Percentiles rank a stretch among this genome's conserved stretches.
These are phyloP conservation scores for Anneissia japonica DNA, from an alignment of 35 echinoderm and acorn worm species.

Conservation along the genomic window DNA sequence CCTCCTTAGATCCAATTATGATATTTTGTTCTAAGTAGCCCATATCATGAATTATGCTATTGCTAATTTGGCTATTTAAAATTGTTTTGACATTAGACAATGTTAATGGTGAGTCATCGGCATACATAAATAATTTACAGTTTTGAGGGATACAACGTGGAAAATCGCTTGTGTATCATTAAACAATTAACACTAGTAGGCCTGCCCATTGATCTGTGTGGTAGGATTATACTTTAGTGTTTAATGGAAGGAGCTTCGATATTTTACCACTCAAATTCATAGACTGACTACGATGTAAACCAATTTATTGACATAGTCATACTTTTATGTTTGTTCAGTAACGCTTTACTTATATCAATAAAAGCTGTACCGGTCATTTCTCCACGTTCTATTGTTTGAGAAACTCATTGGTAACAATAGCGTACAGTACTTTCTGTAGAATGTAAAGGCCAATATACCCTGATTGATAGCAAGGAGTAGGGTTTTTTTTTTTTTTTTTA, in stretches of 20 bases:
- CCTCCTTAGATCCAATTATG: no score
- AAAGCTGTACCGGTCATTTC: not conserved
- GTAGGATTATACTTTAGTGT: not conserved
- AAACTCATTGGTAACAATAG: no score
- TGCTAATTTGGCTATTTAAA: not conserved
- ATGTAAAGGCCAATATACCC: no score
- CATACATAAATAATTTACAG: not conserved
- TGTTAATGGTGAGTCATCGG: not conserved
- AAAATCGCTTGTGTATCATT: not conserved
- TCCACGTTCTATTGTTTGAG: not conserved
- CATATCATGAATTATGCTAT: not conserved
- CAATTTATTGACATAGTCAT: not conserved
- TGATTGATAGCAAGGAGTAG: no score
- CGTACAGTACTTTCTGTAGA: no score
- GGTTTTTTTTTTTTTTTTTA: no score
- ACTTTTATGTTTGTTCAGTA: not conserved
- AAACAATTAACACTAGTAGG: not conserved
- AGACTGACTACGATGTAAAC: not conserved
- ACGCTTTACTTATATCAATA: slow-evolving; percentile 5
- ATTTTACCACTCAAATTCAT: not conserved
- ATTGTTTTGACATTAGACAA: not conserved
- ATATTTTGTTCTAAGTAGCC: not conserved
- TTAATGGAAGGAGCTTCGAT: not conserved
- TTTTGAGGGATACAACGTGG: not conserved
- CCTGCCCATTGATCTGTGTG: slow-evolving; percentile 6